Evolutionary conservation across 2,888 invertebrate species (phyloP).

Genomic region (Trichacis sp.): DNA sequence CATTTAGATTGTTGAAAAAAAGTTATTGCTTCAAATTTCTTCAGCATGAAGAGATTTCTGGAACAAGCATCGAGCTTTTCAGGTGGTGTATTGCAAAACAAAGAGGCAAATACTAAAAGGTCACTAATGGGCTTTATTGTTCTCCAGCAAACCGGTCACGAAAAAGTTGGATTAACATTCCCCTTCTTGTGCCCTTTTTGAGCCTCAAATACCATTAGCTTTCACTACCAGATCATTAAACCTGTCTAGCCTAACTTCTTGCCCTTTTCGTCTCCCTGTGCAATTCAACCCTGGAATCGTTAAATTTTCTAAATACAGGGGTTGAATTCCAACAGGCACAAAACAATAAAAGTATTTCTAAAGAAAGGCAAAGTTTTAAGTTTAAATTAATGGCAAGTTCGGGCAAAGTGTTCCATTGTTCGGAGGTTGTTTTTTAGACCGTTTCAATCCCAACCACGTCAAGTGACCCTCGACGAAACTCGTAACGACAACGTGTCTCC

Average conservation of each 20-base stretch:
- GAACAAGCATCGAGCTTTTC: background rate
- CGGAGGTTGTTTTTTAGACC: background rate
- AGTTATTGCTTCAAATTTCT: no score
- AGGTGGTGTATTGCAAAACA: background rate
- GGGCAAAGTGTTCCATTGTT: background rate
- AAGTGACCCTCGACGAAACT: conserved; percentile 1
- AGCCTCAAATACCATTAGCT: background rate
- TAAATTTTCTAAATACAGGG: no score
- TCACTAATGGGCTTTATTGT: background rate
- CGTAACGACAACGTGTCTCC: conserved; percentile 2
- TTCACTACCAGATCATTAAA: background rate
- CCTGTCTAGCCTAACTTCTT: background rate
- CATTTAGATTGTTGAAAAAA: no score
- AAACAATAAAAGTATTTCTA: no score
- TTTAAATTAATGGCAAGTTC: background rate
- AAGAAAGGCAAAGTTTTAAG: no score
- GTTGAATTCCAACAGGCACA: no score
- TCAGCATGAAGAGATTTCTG: no score
- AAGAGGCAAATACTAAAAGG: background rate
- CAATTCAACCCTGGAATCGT: no score
- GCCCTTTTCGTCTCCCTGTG: background rate
- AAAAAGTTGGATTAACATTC: background rate
- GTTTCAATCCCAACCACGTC: background rate
- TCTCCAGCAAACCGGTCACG: background rate
- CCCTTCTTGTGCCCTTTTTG: background rate